phyloP scores from a whole-genome alignment of 2,113 vertebrate species.

The Alces alces region DNA sequence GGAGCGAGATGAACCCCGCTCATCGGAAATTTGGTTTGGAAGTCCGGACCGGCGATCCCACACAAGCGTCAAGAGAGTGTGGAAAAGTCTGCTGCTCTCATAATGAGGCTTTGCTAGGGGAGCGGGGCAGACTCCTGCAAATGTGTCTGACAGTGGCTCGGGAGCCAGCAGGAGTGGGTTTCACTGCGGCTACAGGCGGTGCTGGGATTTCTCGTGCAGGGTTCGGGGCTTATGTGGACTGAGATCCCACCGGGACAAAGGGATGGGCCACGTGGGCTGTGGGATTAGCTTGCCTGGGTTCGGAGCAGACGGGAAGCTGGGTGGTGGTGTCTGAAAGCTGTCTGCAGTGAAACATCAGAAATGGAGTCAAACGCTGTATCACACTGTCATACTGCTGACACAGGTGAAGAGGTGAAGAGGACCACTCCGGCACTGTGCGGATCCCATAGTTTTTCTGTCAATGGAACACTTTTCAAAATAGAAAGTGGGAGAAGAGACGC shows the following conservation, averaged over 20 bases:
- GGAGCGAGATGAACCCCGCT: rapidly evolving
- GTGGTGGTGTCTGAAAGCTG: background rate
- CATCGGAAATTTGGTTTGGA: background rate
- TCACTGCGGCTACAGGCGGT: background rate
- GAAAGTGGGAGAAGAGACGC: background rate
- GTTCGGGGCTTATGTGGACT: background rate
- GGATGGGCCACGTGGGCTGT: background rate
- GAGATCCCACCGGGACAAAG: background rate
- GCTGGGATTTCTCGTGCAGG: rapidly evolving
- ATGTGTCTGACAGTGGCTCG: background rate
- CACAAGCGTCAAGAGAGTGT: rapidly evolving
- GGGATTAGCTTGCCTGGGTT: too few relatives aligned
- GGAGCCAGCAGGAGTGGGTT: background rate
- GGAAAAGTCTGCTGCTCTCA: rapidly evolving
- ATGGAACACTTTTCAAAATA: background rate
- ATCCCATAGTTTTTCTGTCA: background rate
- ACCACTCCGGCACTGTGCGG: rapidly evolving
- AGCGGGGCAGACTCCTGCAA: background rate
- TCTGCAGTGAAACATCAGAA: background rate
- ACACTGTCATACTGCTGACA: background rate
- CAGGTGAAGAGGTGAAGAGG: background rate
- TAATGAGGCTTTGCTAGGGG: background rate
- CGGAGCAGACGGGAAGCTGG: background rate
- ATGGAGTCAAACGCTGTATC: too few relatives aligned
- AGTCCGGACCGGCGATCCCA: background rate